A percentile compares a stretch with the other conserved stretches of the same genome.
phyloP scores from a whole-genome alignment of 1,140 invertebrate species.

The Elysia chlorotica region DNA sequence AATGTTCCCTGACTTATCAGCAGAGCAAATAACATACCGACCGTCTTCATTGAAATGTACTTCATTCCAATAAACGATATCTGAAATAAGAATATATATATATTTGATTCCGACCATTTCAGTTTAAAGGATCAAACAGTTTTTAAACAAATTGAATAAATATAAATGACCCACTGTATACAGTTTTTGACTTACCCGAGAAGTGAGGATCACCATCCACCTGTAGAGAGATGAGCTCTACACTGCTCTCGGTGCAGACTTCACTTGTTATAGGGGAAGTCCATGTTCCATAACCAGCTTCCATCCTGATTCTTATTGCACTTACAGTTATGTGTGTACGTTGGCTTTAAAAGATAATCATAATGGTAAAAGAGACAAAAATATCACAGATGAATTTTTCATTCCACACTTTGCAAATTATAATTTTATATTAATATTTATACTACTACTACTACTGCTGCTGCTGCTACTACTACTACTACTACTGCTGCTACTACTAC shows the following conservation, averaged over 20 bases:
- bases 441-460: too few relatives aligned
- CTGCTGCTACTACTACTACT: too few relatives aligned
- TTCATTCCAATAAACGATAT: constrained; percentile 54
- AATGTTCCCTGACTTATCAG: constrained; percentile 25
- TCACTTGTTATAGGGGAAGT: constrained; percentile 55
- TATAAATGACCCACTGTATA: too few relatives aligned
- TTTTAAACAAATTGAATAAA: neutral
- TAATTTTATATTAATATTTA: too few relatives aligned
- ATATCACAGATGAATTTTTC: too few relatives aligned
- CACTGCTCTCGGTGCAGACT: constrained; percentile 47
- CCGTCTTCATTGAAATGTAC: constrained; percentile 50
- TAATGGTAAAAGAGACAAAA: too few relatives aligned
- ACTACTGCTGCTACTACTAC: too few relatives aligned
- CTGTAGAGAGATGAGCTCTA: constrained; percentile 33
- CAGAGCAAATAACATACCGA: constrained; percentile 50
- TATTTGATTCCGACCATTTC: neutral
- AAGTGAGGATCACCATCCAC: constrained; percentile 31
- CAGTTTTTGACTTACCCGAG: constrained; percentile 25
- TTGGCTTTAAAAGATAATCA: too few relatives aligned
- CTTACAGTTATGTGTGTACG: too few relatives aligned
- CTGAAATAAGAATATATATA: constrained; percentile 35
- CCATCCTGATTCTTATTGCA: too few relatives aligned
- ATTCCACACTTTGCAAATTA: too few relatives aligned
- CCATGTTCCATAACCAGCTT: constrained; percentile 53
- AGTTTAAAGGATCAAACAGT: neutral